phyloP scores from a whole-genome alignment of 2,888 invertebrate species.

The Stomorhina lunata region DNA sequence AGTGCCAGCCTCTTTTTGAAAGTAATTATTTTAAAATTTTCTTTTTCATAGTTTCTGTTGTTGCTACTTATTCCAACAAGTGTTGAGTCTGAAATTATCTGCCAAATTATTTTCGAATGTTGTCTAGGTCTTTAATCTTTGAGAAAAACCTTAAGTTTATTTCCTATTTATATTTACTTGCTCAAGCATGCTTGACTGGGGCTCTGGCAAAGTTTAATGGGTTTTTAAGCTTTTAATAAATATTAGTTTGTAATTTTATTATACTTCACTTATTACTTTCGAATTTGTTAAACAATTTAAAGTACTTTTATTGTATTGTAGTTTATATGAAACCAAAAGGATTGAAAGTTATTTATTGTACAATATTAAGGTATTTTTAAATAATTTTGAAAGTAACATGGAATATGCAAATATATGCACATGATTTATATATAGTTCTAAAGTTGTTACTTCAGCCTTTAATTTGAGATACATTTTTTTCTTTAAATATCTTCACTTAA shows the following conservation, averaged over 20 bases:
- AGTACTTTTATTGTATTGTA: not conserved
- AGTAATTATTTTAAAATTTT: not conserved
- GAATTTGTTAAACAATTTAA: not conserved
- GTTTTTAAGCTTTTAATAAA: slow-evolving; percentile 38
- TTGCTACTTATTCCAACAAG: slow-evolving; percentile 73
- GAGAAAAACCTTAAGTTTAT: slow-evolving; percentile 51
- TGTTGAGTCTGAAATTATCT: slow-evolving; percentile 34
- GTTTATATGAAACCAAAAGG: too few species aligned
- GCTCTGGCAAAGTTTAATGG: slow-evolving; percentile 9
- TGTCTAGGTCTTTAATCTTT: not conserved
- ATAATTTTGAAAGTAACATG: too few species aligned
- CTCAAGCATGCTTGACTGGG: not conserved
- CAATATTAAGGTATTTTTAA: too few species aligned
- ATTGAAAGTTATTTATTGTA: too few species aligned
- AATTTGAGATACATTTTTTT: too few species aligned
- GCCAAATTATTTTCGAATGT: slow-evolving; percentile 1
- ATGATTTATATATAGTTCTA: too few species aligned
- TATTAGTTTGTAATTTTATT: not conserved
- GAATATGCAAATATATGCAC: too few species aligned
- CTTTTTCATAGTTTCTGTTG: not conserved
- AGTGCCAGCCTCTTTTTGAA: not conserved
- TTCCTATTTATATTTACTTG: not conserved
- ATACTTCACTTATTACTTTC: not conserved
- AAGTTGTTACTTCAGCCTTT: too few species aligned
- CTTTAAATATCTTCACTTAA: too few species aligned